phyloP scores from a whole-genome alignment of 2,888 invertebrate genomes.

The Phlogophora meticulosa region DNA sequence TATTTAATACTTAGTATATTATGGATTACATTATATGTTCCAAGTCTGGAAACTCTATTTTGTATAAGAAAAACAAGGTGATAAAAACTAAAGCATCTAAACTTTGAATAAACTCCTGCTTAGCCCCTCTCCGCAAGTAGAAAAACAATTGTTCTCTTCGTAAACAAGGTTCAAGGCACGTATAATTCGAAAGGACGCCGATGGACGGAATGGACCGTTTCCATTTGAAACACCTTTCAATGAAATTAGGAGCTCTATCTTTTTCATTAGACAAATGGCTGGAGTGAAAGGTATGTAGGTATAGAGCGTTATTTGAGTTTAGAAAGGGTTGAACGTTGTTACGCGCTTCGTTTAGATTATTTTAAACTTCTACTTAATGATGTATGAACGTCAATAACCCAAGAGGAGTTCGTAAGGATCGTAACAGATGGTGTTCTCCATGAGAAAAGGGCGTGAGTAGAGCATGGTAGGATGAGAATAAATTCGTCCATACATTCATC shows the following conservation, averaged over 20 bases:
- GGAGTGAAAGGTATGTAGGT: constrained; percentile 38
- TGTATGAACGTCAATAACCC: background rate
- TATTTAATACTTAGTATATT: constrained; percentile 18
- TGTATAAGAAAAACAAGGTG: constrained; percentile 50
- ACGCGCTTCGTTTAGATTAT: constrained; percentile 1
- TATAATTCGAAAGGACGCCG: constrained; percentile 58
- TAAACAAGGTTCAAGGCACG: constrained; percentile 67
- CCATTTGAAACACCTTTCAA: constrained; percentile 64
- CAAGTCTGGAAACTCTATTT: constrained; percentile 16
- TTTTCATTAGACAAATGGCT: constrained; percentile 67
- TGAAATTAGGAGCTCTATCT: constrained; percentile 62
- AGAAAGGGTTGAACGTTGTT: constrained; percentile 38
- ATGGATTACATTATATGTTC: no score
- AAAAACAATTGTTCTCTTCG: constrained; percentile 56
- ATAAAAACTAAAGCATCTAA: constrained; percentile 54
- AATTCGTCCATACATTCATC: no score
- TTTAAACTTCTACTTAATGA: background rate
- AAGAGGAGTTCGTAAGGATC: no score
- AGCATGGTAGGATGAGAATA: no score
- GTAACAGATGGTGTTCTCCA: no score
- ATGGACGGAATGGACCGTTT: constrained; percentile 56
- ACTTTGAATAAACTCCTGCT: constrained; percentile 54
- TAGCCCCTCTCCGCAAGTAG: constrained; percentile 39
- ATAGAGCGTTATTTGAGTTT: constrained; percentile 39
- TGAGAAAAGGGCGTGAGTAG: no score